Evolutionary conservation across 2,888 invertebrate genomes (phyloP).

Genomic region (Tiphia femorata): DNA sequence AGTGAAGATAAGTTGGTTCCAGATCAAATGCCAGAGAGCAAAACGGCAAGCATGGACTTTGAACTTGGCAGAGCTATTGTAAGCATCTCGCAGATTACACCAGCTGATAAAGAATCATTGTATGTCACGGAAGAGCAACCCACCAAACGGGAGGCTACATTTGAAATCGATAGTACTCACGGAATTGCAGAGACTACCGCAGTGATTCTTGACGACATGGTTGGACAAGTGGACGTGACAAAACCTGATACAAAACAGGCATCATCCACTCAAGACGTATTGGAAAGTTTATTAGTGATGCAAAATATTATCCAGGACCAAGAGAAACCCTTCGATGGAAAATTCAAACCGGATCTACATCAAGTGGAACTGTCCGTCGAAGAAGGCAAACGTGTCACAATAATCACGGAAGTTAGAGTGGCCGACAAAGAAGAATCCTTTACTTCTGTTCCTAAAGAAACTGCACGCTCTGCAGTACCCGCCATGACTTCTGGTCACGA

Average conservation of each 20-base stretch:
- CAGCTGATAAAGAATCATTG: conserved; percentile 70
- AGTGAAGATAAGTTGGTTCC: conserved; percentile 69
- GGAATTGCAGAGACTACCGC: conserved; percentile 69
- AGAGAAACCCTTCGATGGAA: conserved; percentile 63
- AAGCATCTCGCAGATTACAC: conserved; percentile 67
- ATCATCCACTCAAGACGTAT: conserved; percentile 41
- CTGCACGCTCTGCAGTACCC: conserved; percentile 32
- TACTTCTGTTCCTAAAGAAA: conserved; percentile 56
- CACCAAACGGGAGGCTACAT: conserved; percentile 41
- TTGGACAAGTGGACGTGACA: conserved; percentile 35
- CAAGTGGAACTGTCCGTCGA: conserved; percentile 67
- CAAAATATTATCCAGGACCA: conserved; percentile 59
- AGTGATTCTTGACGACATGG: conserved; percentile 60
- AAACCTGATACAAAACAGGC: conserved; percentile 46
- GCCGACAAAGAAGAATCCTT: conserved; percentile 70
- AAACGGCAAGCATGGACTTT: conserved; percentile 70
- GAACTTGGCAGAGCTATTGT: conserved; percentile 71
- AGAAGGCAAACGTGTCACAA: conserved; percentile 66
- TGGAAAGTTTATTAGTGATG: conserved; percentile 57
- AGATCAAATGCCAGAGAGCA: conserved; percentile 54
- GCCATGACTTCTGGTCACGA: conserved; percentile 61
- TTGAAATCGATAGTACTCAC: conserved; percentile 50
- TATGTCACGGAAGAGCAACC: conserved; percentile 51
- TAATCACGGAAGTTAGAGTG: conserved; percentile 70
- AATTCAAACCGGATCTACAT: conserved; percentile 62